Evolutionary conservation across 2,888 invertebrate species (phyloP).

Genomic region (Megaustenia siamemsis): DNA sequence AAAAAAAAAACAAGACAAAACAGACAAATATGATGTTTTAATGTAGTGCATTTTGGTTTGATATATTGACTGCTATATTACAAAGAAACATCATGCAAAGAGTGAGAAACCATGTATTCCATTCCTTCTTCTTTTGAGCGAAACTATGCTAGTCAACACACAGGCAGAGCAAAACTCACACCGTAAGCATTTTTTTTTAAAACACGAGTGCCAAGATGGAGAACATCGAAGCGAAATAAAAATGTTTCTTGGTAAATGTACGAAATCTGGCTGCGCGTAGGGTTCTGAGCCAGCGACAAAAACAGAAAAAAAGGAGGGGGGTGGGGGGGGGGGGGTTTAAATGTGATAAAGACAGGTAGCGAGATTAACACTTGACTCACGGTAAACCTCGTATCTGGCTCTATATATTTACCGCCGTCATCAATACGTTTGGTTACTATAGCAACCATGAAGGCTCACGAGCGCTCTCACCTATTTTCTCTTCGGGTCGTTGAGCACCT

Average conservation of each 20-base stretch:
- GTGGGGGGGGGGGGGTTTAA: neutral
- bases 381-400: neutral
- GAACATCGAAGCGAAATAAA: neutral
- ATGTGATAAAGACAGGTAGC: neutral
- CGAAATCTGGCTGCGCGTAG: no score
- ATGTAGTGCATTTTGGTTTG: no score
- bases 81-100: no score
- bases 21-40: no score
- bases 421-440: neutral
- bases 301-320: neutral
- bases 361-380: neutral
- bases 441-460: neutral
- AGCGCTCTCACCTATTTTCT: no score
- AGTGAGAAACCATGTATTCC: constrained; percentile 35
- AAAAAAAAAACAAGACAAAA: no score
- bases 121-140: neutral
- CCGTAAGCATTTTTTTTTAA: neutral
- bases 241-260: neutral
- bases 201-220: neutral
- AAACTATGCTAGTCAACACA: constrained; percentile 8
- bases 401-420: neutral
- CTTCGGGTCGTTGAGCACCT: no score
- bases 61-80: no score
- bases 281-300: no score
- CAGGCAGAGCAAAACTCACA: neutral